Base-by-base conservation (phyloP, 2,888 invertebrate genomes). In the Silvanus unidentatus region DNA sequence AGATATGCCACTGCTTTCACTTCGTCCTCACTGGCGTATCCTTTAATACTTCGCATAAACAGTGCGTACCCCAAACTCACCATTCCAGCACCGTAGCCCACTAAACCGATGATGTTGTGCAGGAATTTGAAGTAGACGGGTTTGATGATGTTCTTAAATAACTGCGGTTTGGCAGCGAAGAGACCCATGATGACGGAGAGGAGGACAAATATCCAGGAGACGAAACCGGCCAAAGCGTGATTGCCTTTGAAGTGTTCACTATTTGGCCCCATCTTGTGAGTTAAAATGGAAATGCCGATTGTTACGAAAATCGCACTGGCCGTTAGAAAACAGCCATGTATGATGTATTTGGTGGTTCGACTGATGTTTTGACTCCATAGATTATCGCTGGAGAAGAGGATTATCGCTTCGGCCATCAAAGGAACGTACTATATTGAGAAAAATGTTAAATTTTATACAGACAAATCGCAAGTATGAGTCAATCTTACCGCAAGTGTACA, bases 401-500 rank as follows among this genome's bases (percentile, higher is more conserved):
- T 56, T 8, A 65, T 55, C 9, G 60, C 62, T 48, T 59, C 59
- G 10, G 63, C 59, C 59, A 65, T 62, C 12, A 66, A 45, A 4
- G 64, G 64, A 10, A 64, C 46, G 28, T 62, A 59, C 65, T 64
- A 13, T 4, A 35, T n/a, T 3, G 22, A 22, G 8, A 22, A 22
- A 22, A 22, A 22, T 3, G 22, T 39, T 36, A 57, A 53, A 45
- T 41, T 45, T 28, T 22, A 5, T 3, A 8, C 3, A 22, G 8
- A 22, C 22, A 5, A 22, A 3, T 22, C 8, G 3, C 3, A 42
- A 39, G 13, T 16, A 12, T 12, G 42, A 14, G 36, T 40, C 4
- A 15, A 38, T 60, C 64, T 64, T 58, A 66, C 66, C 15, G 63
- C 65, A 28, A 55, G 30, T 8, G 62, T 58, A 13, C 57, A 56